Percentiles rank a stretch among this genome's conserved stretches.
Conservation (phyloP, 2,113 vertebrate genomes). For the Corvus cornix region DNA sequence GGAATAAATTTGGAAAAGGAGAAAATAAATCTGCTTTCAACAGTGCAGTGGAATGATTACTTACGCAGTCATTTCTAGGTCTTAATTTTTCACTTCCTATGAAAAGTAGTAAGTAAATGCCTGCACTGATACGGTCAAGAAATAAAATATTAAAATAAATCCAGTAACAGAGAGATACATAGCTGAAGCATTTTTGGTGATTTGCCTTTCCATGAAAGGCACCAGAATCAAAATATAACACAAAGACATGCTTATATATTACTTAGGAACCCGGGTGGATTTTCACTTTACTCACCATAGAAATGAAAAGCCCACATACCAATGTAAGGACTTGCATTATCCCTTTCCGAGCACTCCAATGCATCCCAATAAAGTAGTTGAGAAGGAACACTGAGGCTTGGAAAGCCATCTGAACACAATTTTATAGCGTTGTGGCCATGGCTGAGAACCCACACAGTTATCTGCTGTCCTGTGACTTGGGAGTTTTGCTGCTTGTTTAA, state of each 20-base stretch:
- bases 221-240: not conserved
- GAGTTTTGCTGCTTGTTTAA: not conserved
- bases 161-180: not conserved
- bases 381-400: not conserved
- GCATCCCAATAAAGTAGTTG: not conserved
- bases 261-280: not conserved
- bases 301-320: not conserved
- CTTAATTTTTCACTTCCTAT: not conserved
- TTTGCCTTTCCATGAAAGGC: not conserved
- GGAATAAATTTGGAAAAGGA: not conserved
- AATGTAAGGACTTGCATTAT: accelerated
- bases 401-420: not conserved
- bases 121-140: not conserved
- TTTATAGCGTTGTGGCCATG: not conserved
- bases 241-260: not conserved
- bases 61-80: not conserved
- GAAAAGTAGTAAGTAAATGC: not conserved
- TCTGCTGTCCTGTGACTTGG: not conserved
- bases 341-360: accelerated
- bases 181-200: not conserved
- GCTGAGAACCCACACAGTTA: not conserved
- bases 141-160: not conserved
- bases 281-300: not conserved
- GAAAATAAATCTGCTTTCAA: not conserved
- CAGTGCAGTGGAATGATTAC: not conserved